phyloP scores from a whole-genome alignment of 2,797 vertebrate genomes.

The Rhodeus uyekii region DNA sequence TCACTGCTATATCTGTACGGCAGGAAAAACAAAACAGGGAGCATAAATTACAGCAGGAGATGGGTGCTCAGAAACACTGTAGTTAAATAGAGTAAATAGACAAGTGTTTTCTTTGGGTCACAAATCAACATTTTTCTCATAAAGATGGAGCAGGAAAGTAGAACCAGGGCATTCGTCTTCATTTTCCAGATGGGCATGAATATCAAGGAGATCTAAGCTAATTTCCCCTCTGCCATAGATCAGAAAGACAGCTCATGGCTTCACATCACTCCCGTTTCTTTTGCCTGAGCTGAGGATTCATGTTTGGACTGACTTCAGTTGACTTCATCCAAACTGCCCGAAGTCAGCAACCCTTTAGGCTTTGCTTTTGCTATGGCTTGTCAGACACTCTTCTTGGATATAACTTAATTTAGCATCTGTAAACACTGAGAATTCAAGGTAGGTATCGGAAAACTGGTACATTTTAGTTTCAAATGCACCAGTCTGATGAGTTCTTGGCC shows the following conservation, averaged over 20 bases:
- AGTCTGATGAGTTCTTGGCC: neutral
- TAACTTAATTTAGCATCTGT: neutral
- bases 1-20: neutral
- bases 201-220: slow-evolving; percentile 43
- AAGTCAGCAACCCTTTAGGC: neutral
- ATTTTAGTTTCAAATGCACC: neutral
- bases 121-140: slow-evolving; percentile 7
- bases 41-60: slow-evolving; percentile 3
- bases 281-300: slow-evolving; percentile 32
- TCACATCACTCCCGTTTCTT: slow-evolving; percentile 30
- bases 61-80: neutral
- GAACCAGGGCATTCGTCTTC: slow-evolving; percentile 2
- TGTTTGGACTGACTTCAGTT: slow-evolving; percentile 49
- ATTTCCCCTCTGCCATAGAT: slow-evolving; percentile 39
- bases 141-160: slow-evolving; percentile 4
- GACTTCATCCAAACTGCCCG: slow-evolving; percentile 15
- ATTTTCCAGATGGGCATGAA: slow-evolving; percentile 45
- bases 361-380: neutral
- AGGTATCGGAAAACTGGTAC: neutral
- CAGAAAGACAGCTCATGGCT: slow-evolving; percentile 44
- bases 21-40: neutral
- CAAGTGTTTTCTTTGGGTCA: neutral
- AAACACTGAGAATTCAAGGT: slow-evolving; percentile 6
- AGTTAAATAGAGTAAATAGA: slow-evolving; percentile 1
- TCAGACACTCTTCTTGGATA: neutral